Percentiles rank a stretch among this genome's conserved stretches.
Evolutionary conservation across 2,113 vertebrate genomes (phyloP).

Genomic region (Psettodes erumei): DNA sequence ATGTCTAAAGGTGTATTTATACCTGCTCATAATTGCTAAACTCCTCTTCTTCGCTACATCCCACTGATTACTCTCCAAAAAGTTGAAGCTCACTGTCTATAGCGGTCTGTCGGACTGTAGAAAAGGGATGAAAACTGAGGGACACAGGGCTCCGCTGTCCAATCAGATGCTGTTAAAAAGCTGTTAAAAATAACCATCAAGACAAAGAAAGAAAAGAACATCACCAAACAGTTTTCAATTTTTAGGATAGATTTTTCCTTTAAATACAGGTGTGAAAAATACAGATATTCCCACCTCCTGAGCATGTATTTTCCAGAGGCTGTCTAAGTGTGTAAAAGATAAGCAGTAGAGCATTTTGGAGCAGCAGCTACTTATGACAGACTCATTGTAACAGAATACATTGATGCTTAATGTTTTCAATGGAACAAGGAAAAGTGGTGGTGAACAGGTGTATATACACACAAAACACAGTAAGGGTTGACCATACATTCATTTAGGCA

Average conservation of each 20-base stretch:
- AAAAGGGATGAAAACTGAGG: too few relatives aligned
- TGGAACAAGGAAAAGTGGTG: not conserved
- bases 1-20: too few relatives aligned
- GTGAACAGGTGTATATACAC: slow-evolving; percentile 15
- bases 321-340: not conserved
- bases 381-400: slow-evolving; percentile 25
- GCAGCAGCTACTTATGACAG: slow-evolving; percentile 9
- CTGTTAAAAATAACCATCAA: not conserved
- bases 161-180: not conserved
- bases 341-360: not conserved
- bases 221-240: not conserved
- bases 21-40: too few relatives aligned
- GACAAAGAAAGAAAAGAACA: slow-evolving; percentile 1
- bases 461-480: slow-evolving; percentile 1
- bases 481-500: slow-evolving; percentile 53
- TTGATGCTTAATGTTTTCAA: slow-evolving; percentile 18
- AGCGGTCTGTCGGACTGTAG: too few relatives aligned
- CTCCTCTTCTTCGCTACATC: too few relatives aligned
- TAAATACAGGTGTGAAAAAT: not conserved
- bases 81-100: too few relatives aligned
- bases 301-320: not conserved
- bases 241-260: not conserved
- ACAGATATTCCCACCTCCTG: not conserved
- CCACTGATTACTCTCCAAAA: too few relatives aligned
- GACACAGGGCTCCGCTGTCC: too few relatives aligned